Evolutionary conservation across 2,888 invertebrate genomes (phyloP).

Genomic region (Orthosia gracilis): DNA sequence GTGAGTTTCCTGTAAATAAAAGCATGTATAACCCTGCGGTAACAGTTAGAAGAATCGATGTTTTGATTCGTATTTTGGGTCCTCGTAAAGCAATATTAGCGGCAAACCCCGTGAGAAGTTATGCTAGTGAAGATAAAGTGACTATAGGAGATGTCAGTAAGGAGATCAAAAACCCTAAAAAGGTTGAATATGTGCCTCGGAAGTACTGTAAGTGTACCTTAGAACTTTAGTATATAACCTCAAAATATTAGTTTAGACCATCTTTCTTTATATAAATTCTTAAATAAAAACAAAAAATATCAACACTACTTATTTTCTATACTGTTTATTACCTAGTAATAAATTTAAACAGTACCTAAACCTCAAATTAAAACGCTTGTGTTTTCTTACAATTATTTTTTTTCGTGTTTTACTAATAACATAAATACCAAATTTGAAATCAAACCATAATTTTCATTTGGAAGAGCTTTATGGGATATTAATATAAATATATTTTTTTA

Average conservation of each 20-base stretch:
- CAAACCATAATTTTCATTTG: too few species aligned
- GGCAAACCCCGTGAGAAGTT: conserved; percentile 84
- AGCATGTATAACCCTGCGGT: conserved; percentile 85
- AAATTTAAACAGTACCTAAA: background rate
- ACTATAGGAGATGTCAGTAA: conserved; percentile 95
- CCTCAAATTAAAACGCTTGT: background rate
- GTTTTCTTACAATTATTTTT: too few species aligned
- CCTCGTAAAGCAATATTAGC: conserved; percentile 82
- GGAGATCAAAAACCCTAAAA: conserved; percentile 90
- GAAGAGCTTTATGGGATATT: too few species aligned
- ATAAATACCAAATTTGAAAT: too few species aligned
- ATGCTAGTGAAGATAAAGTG: conserved; percentile 90
- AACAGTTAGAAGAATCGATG: conserved; percentile 87
- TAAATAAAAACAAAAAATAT: background rate
- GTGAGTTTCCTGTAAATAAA: conserved; percentile 55
- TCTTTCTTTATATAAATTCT: conserved; percentile 27
- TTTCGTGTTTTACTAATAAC: too few species aligned
- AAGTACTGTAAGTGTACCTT: conserved; percentile 93
- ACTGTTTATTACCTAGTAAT: background rate
- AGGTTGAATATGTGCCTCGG: conserved; percentile 96
- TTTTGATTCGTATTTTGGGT: conserved; percentile 88
- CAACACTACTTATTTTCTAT: background rate
- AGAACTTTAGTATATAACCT: conserved; percentile 67
- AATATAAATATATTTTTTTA: too few species aligned
- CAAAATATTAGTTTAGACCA: conserved; percentile 34